phyloP scores from a whole-genome alignment of 1,140 invertebrate species.

The Arion vulgaris region DNA sequence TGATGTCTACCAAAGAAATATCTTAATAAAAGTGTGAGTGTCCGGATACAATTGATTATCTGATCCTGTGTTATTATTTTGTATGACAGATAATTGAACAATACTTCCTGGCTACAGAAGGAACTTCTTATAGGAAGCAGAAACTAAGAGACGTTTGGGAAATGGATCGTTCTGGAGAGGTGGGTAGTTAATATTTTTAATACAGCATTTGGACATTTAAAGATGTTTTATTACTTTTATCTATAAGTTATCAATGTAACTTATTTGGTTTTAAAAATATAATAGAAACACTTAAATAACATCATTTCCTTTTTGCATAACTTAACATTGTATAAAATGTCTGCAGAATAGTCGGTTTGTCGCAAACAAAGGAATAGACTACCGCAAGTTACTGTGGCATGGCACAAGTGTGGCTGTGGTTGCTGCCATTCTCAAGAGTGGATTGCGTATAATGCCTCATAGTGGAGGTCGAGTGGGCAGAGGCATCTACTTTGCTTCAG shows the following conservation, averaged over 20 bases:
- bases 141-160: constrained; percentile 71
- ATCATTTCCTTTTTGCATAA: no score
- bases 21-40: no score
- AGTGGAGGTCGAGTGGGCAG: constrained; percentile 73
- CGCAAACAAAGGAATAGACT: constrained; percentile 62
- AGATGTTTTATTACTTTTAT: no score
- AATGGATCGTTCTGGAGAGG: constrained; percentile 69
- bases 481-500: constrained; percentile 75
- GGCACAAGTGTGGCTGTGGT: constrained; percentile 75
- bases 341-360: constrained; percentile 60
- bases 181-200: constrained; percentile 39
- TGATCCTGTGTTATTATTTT: neutral
- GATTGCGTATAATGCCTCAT: constrained; percentile 75
- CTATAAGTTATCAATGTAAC: no score
- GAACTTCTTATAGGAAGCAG: constrained; percentile 54
- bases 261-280: neutral
- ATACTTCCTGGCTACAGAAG: constrained; percentile 62
- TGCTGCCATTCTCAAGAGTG: constrained; percentile 74
- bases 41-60: no score
- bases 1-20: no score
- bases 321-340: neutral
- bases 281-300: no score
- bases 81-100: constrained; percentile 67
- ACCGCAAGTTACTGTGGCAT: constrained; percentile 74
- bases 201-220: neutral